phyloP scores from a whole-genome alignment of 1,140 invertebrate species.

The Cherax destructor region DNA sequence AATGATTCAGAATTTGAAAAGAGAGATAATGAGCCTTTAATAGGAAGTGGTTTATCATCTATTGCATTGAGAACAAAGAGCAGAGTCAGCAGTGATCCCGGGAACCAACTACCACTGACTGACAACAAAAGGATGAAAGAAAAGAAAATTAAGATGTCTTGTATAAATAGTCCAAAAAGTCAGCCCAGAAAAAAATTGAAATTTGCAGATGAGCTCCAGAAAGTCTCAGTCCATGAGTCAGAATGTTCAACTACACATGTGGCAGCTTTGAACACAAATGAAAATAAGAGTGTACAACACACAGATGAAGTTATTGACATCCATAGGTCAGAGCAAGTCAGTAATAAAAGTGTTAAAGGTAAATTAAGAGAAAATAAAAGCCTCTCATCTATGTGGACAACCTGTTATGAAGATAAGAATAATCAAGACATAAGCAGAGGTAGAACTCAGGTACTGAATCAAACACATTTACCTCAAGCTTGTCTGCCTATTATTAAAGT shows the following conservation, averaged over 20 bases:
- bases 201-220: not conserved
- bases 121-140: not conserved
- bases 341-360: not conserved
- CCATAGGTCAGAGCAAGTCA: not conserved
- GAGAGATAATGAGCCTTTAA: not conserved
- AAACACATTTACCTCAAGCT: not conserved
- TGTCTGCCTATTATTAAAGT: conserved; percentile 11
- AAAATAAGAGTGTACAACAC: not conserved
- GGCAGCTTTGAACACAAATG: not conserved
- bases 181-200: not conserved
- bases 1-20: not conserved
- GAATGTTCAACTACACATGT: not conserved
- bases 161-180: not conserved
- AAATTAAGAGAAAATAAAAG: not conserved
- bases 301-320: not conserved
- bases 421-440: not conserved
- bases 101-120: not conserved
- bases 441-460: not conserved
- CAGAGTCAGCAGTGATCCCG: not conserved
- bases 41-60: not conserved
- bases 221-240: not conserved
- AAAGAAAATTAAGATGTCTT: not conserved
- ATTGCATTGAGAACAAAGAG: not conserved
- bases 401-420: not conserved
- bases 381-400: not conserved